Conservation (phyloP, 2,113 vertebrate species). For the Narcine bancroftii region DNA sequence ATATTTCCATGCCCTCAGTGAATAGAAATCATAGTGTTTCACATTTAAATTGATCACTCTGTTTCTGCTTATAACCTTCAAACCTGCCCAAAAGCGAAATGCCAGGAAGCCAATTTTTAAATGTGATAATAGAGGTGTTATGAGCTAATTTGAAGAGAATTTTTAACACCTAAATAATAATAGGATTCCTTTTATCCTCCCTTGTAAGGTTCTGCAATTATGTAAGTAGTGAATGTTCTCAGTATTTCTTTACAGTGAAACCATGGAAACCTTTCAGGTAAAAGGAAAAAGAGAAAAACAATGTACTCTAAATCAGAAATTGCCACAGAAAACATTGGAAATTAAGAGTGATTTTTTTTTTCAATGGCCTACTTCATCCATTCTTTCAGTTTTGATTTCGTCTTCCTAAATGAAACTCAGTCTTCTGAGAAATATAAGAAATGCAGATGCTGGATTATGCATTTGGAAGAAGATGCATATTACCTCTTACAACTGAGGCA, state of each 20-base stretch:
- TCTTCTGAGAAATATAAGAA: no score
- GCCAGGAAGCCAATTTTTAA: neutral
- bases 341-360: neutral
- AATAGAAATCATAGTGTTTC: slow-evolving; percentile 33
- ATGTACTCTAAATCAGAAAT: neutral
- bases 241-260: neutral
- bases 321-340: neutral
- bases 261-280: neutral
- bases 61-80: slow-evolving; percentile 28
- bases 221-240: neutral
- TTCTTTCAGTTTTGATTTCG: neutral
- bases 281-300: neutral
- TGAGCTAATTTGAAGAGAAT: neutral
- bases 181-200: neutral
- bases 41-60: neutral
- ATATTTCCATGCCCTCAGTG: slow-evolving; percentile 3
- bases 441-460: no score
- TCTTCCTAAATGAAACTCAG: no score
- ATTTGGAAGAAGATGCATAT: no score
- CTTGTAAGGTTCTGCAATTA: neutral
- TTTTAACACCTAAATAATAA: neutral
- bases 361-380: neutral
- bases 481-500: neutral
- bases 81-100: neutral
- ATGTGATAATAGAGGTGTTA: neutral